These are phyloP conservation scores for Syngnathus acus DNA, from an alignment of 2,797 vertebrate species.

Conservation along the genomic window DNA sequence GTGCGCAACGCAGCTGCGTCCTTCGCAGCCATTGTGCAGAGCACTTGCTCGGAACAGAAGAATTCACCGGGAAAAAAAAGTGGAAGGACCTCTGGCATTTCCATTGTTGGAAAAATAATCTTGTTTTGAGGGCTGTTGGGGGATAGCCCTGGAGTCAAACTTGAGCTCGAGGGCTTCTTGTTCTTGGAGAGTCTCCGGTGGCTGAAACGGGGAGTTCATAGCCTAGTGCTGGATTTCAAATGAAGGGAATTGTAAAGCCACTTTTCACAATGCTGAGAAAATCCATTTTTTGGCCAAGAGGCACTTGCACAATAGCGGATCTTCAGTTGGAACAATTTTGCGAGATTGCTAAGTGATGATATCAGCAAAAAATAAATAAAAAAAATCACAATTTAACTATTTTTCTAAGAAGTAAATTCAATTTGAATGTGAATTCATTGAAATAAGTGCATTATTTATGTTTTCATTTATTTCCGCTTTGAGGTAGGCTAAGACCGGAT, in stretches of 20 bases:
- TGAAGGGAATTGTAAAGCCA: constrained; percentile 7
- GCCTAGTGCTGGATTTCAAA: constrained; percentile 35
- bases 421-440: not conserved
- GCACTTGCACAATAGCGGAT: no score
- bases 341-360: not conserved
- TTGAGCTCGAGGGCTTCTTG: constrained; percentile 45
- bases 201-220: constrained; percentile 48
- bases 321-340: no score
- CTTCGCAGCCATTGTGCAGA: constrained; percentile 43
- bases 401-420: not conserved
- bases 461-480: constrained; percentile 16
- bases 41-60: constrained; percentile 44
- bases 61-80: constrained; percentile 44
- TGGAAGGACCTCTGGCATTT: constrained; percentile 61
- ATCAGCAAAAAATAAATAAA: not conserved
- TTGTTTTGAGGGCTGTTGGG: constrained; percentile 36
- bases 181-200: constrained; percentile 51
- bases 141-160: constrained; percentile 46
- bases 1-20: constrained; percentile 50
- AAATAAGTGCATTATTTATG: constrained; percentile 11
- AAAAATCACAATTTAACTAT: not conserved
- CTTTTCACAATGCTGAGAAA: not conserved
- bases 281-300: not conserved
- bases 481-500: constrained; percentile 17
- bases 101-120: constrained; percentile 43